Evolutionary conservation across 2,888 invertebrate species (phyloP).

Genomic region (Stramonita haemastoma): DNA sequence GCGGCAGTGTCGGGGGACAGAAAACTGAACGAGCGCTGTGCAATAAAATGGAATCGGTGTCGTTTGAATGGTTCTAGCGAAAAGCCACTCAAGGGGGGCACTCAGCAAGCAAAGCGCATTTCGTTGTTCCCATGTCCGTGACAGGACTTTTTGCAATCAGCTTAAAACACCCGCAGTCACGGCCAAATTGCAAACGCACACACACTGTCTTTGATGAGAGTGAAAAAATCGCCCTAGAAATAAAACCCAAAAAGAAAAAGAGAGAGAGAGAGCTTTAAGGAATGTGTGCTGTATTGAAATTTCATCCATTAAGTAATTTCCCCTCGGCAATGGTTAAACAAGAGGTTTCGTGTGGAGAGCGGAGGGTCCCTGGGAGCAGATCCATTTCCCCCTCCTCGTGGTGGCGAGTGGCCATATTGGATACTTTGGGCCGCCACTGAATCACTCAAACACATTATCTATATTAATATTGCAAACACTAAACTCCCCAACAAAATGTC

Average conservation of each 20-base stretch:
- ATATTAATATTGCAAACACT: constrained; percentile 58
- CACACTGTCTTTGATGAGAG: constrained; percentile 38
- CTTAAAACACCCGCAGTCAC: constrained; percentile 43
- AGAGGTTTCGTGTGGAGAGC: constrained; percentile 37
- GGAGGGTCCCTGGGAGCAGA: constrained; percentile 26
- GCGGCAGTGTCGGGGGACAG: background rate
- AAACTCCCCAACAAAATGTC: constrained; percentile 55
- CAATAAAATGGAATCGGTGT: constrained; percentile 38
- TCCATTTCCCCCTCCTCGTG: constrained; percentile 38
- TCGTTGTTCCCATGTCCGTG: constrained; percentile 36
- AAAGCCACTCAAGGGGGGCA: constrained; percentile 32
- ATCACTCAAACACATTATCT: constrained; percentile 55
- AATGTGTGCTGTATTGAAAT: constrained; percentile 46
- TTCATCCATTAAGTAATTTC: constrained; percentile 51
- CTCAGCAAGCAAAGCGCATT: constrained; percentile 40
- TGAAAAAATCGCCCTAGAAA: background rate
- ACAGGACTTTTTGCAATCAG: constrained; percentile 43
- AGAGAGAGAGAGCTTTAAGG: constrained; percentile 37
- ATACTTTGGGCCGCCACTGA: constrained; percentile 42
- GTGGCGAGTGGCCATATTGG: constrained; percentile 43
- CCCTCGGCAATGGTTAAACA: constrained; percentile 46
- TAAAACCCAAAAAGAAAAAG: background rate
- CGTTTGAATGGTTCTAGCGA: constrained; percentile 26
- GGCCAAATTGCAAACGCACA: constrained; percentile 36
- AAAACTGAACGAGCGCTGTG: background rate